These are phyloP conservation scores for Echeneis naucrates DNA, from an alignment of 2,797 vertebrate species.

Conservation along the genomic window DNA sequence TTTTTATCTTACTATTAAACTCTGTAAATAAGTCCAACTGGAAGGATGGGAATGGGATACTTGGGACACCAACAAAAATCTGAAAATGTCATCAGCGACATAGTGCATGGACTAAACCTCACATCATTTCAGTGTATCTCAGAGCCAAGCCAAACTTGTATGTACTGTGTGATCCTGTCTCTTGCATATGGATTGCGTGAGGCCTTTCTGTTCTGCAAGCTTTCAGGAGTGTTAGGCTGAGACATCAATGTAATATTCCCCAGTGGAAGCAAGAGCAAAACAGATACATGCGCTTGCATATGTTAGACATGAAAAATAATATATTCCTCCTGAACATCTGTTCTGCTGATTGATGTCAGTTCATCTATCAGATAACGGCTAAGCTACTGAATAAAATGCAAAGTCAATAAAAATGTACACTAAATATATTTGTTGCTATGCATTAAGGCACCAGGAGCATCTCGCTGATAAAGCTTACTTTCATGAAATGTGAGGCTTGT, in stretches of 20 bases:
- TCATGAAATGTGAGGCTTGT: conserved; percentile 13
- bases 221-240: conserved; percentile 31
- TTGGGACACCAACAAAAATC: conserved; percentile 29
- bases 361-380: conserved; percentile 6
- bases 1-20: conserved; percentile 39
- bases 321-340: conserved; percentile 18
- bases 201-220: conserved; percentile 24
- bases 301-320: conserved; percentile 32
- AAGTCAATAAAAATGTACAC: conserved; percentile 12
- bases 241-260: conserved; percentile 45
- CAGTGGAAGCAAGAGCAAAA: conserved; percentile 23
- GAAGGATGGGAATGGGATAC: conserved; percentile 40
- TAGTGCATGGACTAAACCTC: conserved; percentile 6
- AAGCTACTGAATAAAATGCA: conserved; percentile 19
- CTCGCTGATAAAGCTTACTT: too few species aligned
- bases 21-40: conserved; percentile 29
- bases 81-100: conserved; percentile 49
- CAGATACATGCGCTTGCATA: conserved; percentile 40
- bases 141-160: conserved; percentile 27
- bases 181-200: conserved; percentile 40
- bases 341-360: conserved; percentile 26
- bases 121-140: conserved; percentile 19
- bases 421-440: conserved; percentile 7
- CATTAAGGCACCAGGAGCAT: conserved; percentile 8
- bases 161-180: conserved; percentile 39